Evolutionary conservation across 2,888 invertebrate genomes (phyloP), one percentile per base, ranked within the genome.

Genomic region (Dilophus febrilis): DNA sequence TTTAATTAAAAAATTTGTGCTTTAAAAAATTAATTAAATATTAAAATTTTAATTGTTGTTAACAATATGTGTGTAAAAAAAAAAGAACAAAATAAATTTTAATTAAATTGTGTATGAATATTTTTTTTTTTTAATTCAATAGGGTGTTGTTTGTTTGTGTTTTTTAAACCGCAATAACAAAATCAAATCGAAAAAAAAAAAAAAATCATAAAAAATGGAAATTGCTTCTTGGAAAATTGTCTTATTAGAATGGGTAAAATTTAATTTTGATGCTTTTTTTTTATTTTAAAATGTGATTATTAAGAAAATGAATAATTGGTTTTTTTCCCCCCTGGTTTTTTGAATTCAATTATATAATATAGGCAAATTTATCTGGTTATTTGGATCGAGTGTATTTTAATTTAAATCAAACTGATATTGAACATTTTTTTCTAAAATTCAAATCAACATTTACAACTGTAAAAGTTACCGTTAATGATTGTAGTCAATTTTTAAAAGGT

Each of bases 401-500:
- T 11, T 44, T 61, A 5, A 57, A 60, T 40, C 55, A 58, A 38
- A 47, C 57, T 0, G 51, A 61, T 44, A 48, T 60, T 17, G 53
- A 56, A n/a, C 43, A 32, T 2, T 60, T 61, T 43, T 61, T 53
- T 44, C 30, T 41, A 8, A 49, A 47, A 16, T 51, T 31, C 43
- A 43, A 5, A 41, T 42, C 18, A n/a, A 36, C 40, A 18, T 40
- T 46, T 31, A 42, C 39, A 18, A 16, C 32, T 12, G 33, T 41
- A 37, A 32, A 31, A 14, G 33, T 26, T 16, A 6, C 22, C 12
- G 34, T 43, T 14, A 26, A 32, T 3, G 39, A 49, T 38, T 31
- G 50, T 2, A 38, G 43, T n/a, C 22, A 36, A 2, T 58, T 61
- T 45, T 42, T 61, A 0, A 47, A 43, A 47, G 53, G 60, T 60